Evolutionary conservation across 2,888 invertebrate species (phyloP), one percentile per base, ranked within the genome.

Genomic region (Synanthedon myopaeformis): DNA sequence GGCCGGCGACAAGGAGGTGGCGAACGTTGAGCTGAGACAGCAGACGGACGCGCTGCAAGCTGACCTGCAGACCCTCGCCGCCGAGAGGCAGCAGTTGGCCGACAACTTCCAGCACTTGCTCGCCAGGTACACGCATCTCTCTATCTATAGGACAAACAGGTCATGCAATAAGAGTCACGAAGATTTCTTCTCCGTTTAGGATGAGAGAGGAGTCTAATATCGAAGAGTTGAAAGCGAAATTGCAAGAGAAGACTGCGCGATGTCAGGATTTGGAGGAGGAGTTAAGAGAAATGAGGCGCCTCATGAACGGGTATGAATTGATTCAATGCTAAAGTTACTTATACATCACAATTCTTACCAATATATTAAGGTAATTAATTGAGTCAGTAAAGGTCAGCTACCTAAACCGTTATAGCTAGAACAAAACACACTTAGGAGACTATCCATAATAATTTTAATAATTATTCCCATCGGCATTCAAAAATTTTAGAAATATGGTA

Each of bases 231-330:
- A 80, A 74, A 13, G 75, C 76, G 6, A 88, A 83, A 53, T 59
- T 90, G 11, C 76, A 74, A 1, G 79, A 76, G 50, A 67, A 86
- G 48, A 79, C 76, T 4, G 77, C 79, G 13, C 78, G 88, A 11
- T 89, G 89, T 57, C 76, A 74, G 35, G 82, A 87, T 53, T 64
- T 88, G 17, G 86, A 89, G 56, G 74, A 70, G 5, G 88, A 89
- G 57, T 61, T 90, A n/a, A 81, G 83, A 50, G 75, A 84, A 41
- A 66, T 85, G 54, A 76, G 77, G 56, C 87, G 89, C 12, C 73
- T 86, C 48, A 74, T 85, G 1, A 88, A 88, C 54, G 88, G 79
- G 85, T 85, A 55, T 54, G 54, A 35, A 35, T 35, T 10, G 8
- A 3, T 35, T 10, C 35, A 35, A 35, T 58, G 51, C 3, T 48